Evolutionary conservation across 2,797 vertebrate species (phyloP), one percentile per base, ranked within the genome.

Genomic region (Hydrophis major): DNA sequence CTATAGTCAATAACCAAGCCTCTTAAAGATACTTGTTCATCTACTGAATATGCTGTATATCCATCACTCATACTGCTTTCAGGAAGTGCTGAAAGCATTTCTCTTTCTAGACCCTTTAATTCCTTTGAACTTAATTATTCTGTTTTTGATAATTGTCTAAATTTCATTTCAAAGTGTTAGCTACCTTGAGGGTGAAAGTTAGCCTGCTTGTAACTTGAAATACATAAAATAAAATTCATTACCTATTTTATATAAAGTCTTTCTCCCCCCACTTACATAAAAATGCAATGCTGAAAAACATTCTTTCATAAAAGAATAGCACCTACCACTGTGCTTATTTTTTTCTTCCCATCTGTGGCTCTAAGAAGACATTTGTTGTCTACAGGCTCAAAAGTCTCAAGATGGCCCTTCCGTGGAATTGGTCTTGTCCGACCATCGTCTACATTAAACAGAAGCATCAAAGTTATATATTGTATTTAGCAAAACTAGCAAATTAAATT

Each of bases 361-460:
- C 99, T 98, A 94, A 99, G 92, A 92, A 99, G 98, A 98, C 99
- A 99, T 95, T 99, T 99, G 96, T 99, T 99, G 96, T 99, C 99
- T 22, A 97, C 97, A 4, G 99, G 99, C 93, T 99, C 99, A 94
- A 98, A 98, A 1, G 97, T 97, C 92, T 99, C 99, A 2, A 97
- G 78, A 0, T 99, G 97, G 47, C 99, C 99, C 95, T 99, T 99
- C 93, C 98, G 98, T 8, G 99, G 99, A n/a, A 98, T 96, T 0
- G 99, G 99, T 96, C 99, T 99, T 88, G 99, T 99, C 96, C 99
- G 98, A 6, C 99, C 99, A 56, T 99, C 99, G 95, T 99, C 99
- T 99, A 95, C 42, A 93, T 94, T 74, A 89, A 93, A 90, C 93
- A 91, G 3, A 20, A 90, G 83, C 18, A 92, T 42, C 53, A 61